Base-by-base conservation (phyloP, 2,888 invertebrate species). In the Macrophya annulata region DNA sequence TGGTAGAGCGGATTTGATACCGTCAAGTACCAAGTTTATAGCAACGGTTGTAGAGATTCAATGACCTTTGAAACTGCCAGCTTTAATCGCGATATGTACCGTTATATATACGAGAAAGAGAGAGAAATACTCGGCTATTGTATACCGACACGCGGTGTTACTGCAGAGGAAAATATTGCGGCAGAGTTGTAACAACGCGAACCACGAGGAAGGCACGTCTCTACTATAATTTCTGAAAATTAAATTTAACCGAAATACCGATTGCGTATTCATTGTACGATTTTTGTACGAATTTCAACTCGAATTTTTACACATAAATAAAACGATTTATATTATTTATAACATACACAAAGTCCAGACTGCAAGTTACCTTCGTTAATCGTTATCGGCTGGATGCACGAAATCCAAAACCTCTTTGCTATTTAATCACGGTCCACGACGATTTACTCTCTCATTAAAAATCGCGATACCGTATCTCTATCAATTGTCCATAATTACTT, bases 231-330 rank as follows among this genome's bases (percentile, higher is more conserved):
- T 71, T 48, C 31, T 17, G 25, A 31, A 83, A 83, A 83, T 83
- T 68, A 83, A 83, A 83, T 71, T 51, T 25, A 25, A 48, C 65
- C 83, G 65, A 68, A 48, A 48, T 51, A 45, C 65, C 83, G 83
- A 83, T 83, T 83, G 68, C 68, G 68, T 71, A 83, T 83, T 83
- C 83, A 71, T 71, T 68, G 48, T 71, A 31, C 83, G 68, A 83
- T 68, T 83, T 31, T 71, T 83, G 68, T 21, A 48, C n/a, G 8
- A 31, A 77, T 31, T 77, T 37, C 55, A 25, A 8, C 10, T 17
- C 51, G 37, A 8, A 55, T 51, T 43, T n/a, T 3, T 45, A 72
- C 21, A 72, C 43, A 45, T 43, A 40, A 12, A 37, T 68, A 15
- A 40, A 45, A 74, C 21, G 9, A 40, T 21, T 10, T 1, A 74